phyloP scores from a whole-genome alignment of 2,113 vertebrate genomes.

The Lophius piscatorius region DNA sequence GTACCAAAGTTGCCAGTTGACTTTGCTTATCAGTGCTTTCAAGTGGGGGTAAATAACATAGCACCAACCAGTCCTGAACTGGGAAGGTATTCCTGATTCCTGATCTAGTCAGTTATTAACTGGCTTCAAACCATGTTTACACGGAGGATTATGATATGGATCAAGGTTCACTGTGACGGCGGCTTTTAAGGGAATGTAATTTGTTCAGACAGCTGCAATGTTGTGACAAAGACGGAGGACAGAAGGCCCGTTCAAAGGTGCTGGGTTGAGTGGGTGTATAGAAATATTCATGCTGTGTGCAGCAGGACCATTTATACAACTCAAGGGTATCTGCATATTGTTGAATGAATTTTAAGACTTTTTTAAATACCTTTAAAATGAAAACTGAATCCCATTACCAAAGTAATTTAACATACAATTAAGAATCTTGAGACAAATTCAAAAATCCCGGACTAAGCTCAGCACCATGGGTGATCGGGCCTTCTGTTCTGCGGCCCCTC shows the following conservation, averaged over 20 bases:
- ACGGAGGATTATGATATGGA: neutral
- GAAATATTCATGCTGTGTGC: too few relatives aligned
- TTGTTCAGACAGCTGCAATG: slow-evolving; percentile 2
- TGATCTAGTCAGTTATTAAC: slow-evolving; percentile 48
- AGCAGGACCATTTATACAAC: too few relatives aligned
- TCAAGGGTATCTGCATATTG: too few relatives aligned
- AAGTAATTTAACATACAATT: too few relatives aligned
- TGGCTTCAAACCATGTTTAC: neutral
- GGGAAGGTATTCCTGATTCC: slow-evolving; percentile 5
- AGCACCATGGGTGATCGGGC: too few relatives aligned
- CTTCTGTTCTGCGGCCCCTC: too few relatives aligned
- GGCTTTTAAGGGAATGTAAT: neutral
- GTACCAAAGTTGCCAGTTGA: neutral
- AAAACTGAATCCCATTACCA: too few relatives aligned
- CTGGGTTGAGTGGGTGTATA: neutral
- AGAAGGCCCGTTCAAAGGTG: neutral
- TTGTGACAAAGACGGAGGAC: slow-evolving; percentile 13
- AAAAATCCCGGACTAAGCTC: too few relatives aligned
- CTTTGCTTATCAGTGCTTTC: neutral
- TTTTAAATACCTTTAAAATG: too few relatives aligned
- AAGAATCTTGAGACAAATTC: too few relatives aligned
- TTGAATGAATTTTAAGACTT: too few relatives aligned
- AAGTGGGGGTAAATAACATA: too few relatives aligned
- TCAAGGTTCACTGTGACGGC: slow-evolving; percentile 29
- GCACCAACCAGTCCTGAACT: neutral